Conservation (phyloP, 2,888 invertebrate species). For the Prosopocoilus inquinatus region DNA sequence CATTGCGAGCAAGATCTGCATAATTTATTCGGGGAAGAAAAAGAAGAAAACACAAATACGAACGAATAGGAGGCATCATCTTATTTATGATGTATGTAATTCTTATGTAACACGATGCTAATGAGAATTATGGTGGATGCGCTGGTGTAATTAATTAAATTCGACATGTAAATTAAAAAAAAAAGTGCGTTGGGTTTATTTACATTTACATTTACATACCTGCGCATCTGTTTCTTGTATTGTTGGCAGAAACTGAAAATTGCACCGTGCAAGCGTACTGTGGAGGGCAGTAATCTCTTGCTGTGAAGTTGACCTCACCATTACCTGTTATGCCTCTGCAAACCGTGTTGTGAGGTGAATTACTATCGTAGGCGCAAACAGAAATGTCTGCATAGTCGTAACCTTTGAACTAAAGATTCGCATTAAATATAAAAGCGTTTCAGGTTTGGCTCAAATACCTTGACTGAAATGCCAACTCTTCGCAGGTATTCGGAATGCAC, state of each 20-base stretch:
- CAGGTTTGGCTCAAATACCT: constrained; percentile 28
- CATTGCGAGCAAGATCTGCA: no score
- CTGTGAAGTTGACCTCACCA: constrained; percentile 51
- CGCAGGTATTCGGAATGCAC: constrained; percentile 46
- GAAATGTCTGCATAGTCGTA: constrained; percentile 43
- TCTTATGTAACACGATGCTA: no score
- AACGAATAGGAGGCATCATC: no score
- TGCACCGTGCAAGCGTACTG: constrained; percentile 44
- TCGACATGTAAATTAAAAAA: neutral
- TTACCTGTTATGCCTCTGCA: constrained; percentile 55
- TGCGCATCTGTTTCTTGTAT: constrained; percentile 58
- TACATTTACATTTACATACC: constrained; percentile 50
- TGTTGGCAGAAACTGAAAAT: constrained; percentile 54
- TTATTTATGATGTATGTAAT: no score
- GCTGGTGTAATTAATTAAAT: no score
- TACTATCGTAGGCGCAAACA: constrained; percentile 38
- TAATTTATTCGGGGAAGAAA: no score
- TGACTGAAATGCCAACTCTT: constrained; percentile 33
- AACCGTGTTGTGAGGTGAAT: constrained; percentile 40
- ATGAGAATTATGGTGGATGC: no score
- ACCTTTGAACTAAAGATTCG: constrained; percentile 42
- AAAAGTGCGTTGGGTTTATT: neutral
- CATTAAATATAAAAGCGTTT: neutral
- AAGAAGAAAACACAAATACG: no score
- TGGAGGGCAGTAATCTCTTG: constrained; percentile 56